phyloP scores from a whole-genome alignment of 2,888 invertebrate species.

The Amphiduros pacificus region DNA sequence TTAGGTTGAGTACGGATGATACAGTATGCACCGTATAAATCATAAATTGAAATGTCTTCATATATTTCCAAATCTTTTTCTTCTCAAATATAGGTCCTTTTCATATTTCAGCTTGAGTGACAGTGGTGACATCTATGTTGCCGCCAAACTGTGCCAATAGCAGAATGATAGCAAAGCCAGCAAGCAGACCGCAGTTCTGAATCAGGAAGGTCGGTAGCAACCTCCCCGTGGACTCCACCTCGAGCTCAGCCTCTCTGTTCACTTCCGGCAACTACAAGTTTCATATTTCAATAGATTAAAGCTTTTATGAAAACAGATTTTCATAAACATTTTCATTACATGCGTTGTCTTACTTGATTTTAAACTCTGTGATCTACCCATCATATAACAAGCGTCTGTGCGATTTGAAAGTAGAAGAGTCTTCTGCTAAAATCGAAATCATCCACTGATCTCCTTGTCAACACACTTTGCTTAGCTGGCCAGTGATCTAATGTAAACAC shows the following conservation, averaged over 20 bases:
- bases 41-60: too few species aligned
- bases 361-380: background rate
- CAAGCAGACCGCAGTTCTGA: conserved; percentile 50
- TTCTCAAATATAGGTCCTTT: too few species aligned
- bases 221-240: conserved; percentile 37
- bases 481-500: too few species aligned
- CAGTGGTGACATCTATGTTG: conserved; percentile 3
- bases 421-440: too few species aligned
- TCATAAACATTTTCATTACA: background rate
- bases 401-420: too few species aligned
- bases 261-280: conserved; percentile 61
- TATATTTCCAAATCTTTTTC: too few species aligned
- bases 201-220: conserved; percentile 38
- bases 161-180: conserved; percentile 48
- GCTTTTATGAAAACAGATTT: background rate
- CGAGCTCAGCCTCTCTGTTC: conserved; percentile 59
- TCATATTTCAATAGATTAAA: background rate
- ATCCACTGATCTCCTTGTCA: too few species aligned
- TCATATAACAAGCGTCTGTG: too few species aligned
- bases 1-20: too few species aligned
- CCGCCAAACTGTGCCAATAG: conserved; percentile 45
- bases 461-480: too few species aligned
- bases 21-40: too few species aligned
- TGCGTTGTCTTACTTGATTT: background rate
- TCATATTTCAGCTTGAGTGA: too few species aligned